Evolutionary conservation across 2,797 vertebrate species (phyloP).

Genomic region (Botia almorhae): DNA sequence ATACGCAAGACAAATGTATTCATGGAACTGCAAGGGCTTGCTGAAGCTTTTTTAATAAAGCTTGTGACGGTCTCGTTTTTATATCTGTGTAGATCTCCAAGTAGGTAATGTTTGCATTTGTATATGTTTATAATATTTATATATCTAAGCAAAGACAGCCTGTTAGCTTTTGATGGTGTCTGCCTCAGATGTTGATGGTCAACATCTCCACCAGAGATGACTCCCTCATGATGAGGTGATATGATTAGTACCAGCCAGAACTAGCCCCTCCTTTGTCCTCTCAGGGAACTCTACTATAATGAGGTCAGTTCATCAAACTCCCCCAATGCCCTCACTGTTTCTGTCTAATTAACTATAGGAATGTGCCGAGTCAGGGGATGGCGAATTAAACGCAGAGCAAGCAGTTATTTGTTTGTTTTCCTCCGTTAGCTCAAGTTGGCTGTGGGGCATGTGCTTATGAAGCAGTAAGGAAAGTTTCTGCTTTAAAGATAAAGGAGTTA

Average conservation of each 20-base stretch:
- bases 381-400: conserved; percentile 46
- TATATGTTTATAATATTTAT: too few species aligned
- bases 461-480: neutral
- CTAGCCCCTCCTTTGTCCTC: conserved; percentile 8
- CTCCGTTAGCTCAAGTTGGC: neutral
- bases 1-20: neutral
- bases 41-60: too few species aligned
- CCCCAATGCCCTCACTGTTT: conserved; percentile 60
- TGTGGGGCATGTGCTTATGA: neutral
- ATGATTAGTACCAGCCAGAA: conserved; percentile 48
- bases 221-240: conserved; percentile 42
- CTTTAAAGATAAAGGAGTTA: neutral
- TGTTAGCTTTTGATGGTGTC: too few species aligned
- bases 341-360: conserved; percentile 63
- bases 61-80: neutral
- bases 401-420: conserved; percentile 1
- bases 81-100: too few species aligned
- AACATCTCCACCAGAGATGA: neutral
- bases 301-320: conserved; percentile 69
- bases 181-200: neutral
- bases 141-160: too few species aligned
- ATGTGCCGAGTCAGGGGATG: conserved; percentile 65
- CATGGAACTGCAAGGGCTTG: neutral
- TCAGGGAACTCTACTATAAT: conserved; percentile 56
- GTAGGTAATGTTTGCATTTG: too few species aligned